phyloP scores from a whole-genome alignment of 2,888 invertebrate species.

The Cheilosia pagana region DNA sequence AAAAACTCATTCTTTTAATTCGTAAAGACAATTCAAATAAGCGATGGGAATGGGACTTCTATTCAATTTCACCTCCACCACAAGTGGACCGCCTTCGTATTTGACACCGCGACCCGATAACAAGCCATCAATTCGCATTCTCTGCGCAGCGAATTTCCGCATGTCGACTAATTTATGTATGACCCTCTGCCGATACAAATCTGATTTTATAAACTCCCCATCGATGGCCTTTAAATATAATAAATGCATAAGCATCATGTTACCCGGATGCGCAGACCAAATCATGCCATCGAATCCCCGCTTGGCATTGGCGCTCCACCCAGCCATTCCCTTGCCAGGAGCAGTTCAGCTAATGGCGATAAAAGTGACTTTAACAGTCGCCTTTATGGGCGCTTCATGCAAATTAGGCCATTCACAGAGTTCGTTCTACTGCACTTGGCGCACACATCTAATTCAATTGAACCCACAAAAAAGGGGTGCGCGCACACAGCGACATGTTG shows the following conservation, averaged over 20 bases:
- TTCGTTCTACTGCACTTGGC: constrained; percentile 67
- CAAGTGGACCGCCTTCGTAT: no score
- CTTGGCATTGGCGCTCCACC: background rate
- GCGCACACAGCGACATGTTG: constrained; percentile 8
- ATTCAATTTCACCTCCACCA: no score
- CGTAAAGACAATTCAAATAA: no score
- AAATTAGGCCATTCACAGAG: constrained; percentile 59
- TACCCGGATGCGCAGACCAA: background rate
- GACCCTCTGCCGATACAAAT: constrained; percentile 17
- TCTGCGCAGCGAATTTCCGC: background rate
- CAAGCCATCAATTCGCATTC: background rate
- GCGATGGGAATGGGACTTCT: no score
- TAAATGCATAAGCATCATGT: constrained; percentile 44
- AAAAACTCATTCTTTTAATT: no score
- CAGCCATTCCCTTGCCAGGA: constrained; percentile 45
- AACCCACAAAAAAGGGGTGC: constrained; percentile 6
- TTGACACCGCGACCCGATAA: background rate
- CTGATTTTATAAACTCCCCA: constrained; percentile 36
- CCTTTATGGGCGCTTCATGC: constrained; percentile 67
- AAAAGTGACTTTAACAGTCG: constrained; percentile 58
- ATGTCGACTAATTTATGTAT: constrained; percentile 16
- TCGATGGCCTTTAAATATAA: constrained; percentile 42
- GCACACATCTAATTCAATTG: constrained; percentile 71
- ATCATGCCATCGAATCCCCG: background rate
- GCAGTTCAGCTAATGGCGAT: constrained; percentile 51